Evolutionary conservation across 2,113 vertebrate species (phyloP).

Genomic region (Mormyrus lacerda): DNA sequence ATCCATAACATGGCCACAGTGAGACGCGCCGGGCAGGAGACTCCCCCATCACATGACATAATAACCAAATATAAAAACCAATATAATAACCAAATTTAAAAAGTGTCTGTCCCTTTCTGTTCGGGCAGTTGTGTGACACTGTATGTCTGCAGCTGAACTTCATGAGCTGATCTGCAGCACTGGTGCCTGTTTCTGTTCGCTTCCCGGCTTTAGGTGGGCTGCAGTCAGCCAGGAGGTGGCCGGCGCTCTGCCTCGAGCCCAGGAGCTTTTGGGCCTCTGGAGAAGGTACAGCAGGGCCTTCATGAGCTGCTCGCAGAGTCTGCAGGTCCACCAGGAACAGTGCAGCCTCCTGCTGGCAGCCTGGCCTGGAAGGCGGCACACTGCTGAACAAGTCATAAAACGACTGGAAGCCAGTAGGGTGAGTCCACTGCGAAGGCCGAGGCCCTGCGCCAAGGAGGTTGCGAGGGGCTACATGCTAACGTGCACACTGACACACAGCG

Average conservation of each 20-base stretch:
- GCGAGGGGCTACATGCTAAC: not conserved
- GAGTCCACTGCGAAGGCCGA: not conserved
- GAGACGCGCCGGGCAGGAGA: not conserved
- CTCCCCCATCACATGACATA: not conserved
- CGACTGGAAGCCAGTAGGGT: constrained; percentile 57
- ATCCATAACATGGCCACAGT: not conserved
- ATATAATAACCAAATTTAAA: too few relatives aligned
- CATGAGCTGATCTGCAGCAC: not conserved
- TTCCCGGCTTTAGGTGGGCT: constrained; percentile 65
- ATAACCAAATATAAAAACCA: not conserved
- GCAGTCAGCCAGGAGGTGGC: constrained; percentile 55
- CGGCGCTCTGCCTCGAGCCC: constrained; percentile 48
- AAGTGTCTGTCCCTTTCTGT: not conserved
- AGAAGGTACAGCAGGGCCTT: constrained; percentile 48
- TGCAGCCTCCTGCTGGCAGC: constrained; percentile 49
- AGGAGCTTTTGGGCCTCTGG: constrained; percentile 60
- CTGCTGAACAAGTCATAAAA: constrained; percentile 31
- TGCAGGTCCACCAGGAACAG: constrained; percentile 56
- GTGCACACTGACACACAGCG: not conserved
- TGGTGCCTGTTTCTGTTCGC: not conserved
- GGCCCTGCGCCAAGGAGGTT: not conserved
- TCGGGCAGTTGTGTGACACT: not conserved
- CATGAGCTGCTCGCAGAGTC: constrained; percentile 32
- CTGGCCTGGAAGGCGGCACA: constrained; percentile 44
- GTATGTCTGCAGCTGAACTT: not conserved